Percentiles rank a stretch among this genome's conserved stretches.
Conservation (phyloP, 2,113 vertebrate genomes). For the Thermophis baileyi region DNA sequence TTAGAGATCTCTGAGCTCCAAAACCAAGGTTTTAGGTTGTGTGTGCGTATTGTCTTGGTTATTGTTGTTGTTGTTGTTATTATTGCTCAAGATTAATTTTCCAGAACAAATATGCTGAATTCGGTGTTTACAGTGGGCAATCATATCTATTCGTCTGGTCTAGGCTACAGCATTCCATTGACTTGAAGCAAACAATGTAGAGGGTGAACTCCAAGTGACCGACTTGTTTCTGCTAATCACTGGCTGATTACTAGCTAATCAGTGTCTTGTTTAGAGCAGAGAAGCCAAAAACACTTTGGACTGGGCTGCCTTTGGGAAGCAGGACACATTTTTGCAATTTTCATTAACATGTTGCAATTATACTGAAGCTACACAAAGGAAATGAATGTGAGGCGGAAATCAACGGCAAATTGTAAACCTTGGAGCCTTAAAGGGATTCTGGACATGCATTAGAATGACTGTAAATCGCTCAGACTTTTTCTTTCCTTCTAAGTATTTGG, state of each 20-base stretch:
- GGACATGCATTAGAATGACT: background rate
- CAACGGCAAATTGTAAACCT: background rate
- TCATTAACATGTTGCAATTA: background rate
- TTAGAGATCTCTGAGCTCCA: background rate
- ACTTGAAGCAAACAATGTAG: constrained; percentile 56
- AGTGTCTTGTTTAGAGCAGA: constrained; percentile 68
- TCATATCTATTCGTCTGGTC: constrained; percentile 21
- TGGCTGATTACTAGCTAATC: constrained; percentile 75
- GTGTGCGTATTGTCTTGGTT: background rate
- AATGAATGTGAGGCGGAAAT: background rate
- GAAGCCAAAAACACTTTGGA: constrained; percentile 67
- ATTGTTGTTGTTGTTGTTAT: background rate
- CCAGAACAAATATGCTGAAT: background rate
- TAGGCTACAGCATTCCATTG: constrained; percentile 27
- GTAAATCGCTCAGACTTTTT: background rate
- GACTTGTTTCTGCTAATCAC: constrained; percentile 68
- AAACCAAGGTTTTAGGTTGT: background rate
- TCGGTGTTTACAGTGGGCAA: constrained; percentile 3
- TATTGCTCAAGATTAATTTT: background rate
- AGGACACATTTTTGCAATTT: constrained; percentile 45
- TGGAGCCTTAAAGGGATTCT: constrained; percentile 37
- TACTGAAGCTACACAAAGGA: constrained; percentile 14
- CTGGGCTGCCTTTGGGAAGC: constrained; percentile 53
- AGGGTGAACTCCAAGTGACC: constrained; percentile 70
- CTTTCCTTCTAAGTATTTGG: background rate